These are phyloP conservation scores for Bucco capensis DNA, from an alignment of 2,113 vertebrate species.

Conservation along the genomic window DNA sequence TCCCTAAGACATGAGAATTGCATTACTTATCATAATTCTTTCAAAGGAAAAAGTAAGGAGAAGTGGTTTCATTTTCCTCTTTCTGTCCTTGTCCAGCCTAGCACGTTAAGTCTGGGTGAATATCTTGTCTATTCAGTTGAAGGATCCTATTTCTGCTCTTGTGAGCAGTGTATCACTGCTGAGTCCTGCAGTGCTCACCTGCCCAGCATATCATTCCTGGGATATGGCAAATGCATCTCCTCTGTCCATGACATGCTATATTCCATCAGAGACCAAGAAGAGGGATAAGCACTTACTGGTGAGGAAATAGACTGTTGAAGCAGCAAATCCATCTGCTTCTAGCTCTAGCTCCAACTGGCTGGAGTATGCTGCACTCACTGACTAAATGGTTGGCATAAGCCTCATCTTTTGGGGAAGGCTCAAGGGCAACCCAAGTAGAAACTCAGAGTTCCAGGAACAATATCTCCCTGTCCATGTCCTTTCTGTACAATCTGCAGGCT, in stretches of 20 bases:
- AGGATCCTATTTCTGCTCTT: neutral
- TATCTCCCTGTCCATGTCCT: neutral
- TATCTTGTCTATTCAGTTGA: neutral
- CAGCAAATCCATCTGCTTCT: neutral
- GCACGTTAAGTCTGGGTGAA: neutral
- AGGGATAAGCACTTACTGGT: neutral
- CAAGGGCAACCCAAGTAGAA: slow-evolving; percentile 31
- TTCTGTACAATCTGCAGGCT: slow-evolving; percentile 36
- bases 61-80: neutral
- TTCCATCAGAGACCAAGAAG: neutral
- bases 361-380: neutral
- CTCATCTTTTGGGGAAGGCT: slow-evolving; percentile 32
- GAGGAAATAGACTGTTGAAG: neutral
- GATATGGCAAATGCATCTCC: neutral
- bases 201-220: neutral
- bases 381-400: neutral
- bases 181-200: neutral
- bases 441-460: slow-evolving; percentile 36
- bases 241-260: accelerated
- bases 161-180: neutral
- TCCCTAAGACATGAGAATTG: slow-evolving; percentile 5
- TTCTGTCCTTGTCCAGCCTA: neutral
- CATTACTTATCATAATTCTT: slow-evolving; percentile 49
- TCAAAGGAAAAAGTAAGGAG: neutral
- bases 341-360: neutral